Percentiles rank a stretch among this genome's conserved stretches.
Evolutionary conservation across 2,888 invertebrate species (phyloP).

Genomic region (Escarpia spicata): DNA sequence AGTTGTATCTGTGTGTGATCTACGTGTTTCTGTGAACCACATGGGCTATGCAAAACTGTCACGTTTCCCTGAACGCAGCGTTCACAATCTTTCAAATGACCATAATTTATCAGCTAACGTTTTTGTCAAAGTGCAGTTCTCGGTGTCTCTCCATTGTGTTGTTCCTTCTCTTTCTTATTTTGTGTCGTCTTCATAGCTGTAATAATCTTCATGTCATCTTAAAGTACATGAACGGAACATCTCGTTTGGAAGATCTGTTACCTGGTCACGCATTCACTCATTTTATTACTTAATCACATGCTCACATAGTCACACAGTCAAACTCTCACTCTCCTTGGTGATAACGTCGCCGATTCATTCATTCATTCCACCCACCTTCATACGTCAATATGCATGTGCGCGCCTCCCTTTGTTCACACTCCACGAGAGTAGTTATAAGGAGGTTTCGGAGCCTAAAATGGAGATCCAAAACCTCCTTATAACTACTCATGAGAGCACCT

Average conservation of each 20-base stretch:
- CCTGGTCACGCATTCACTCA: background rate
- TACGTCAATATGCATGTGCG: background rate
- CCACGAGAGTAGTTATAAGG: background rate
- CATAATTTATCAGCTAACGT: background rate
- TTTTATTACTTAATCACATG: background rate
- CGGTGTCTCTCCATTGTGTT: background rate
- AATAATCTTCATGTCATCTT: background rate
- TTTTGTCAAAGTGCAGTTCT: background rate
- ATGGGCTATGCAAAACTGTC: background rate
- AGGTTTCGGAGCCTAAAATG: too few species aligned
- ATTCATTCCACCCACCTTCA: background rate
- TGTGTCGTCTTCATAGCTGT: background rate
- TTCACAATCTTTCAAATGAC: background rate
- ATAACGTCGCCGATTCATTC: background rate
- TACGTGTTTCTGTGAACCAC: background rate
- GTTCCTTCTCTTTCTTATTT: background rate
- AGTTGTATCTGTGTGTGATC: background rate
- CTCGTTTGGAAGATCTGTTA: too few species aligned
- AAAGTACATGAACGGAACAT: background rate
- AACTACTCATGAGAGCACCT: background rate
- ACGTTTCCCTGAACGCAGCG: background rate
- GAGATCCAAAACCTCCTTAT: too few species aligned
- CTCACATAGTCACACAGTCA: background rate
- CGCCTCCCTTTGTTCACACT: background rate
- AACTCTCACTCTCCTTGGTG: background rate